Base-by-base conservation (phyloP, 1,140 invertebrate genomes). In the Anadara kagoshimensis region DNA sequence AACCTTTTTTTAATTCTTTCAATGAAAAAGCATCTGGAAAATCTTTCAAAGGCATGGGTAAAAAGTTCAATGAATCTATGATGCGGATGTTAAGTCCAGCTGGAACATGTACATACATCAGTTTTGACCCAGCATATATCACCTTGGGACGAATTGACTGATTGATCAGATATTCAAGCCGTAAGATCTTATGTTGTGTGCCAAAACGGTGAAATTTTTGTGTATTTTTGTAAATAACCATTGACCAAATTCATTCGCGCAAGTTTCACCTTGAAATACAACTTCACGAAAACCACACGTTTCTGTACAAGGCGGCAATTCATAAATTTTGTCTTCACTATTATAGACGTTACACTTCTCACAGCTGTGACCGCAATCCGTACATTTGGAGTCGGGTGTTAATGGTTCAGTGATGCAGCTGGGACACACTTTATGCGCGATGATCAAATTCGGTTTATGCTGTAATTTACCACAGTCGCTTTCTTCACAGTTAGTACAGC, bases 61-160 rank as follows among this genome's bases (percentile, higher is more conserved):
- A n/a, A 59, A 78, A 78, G 61, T 73, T 73, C 18, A 74, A 44
- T 44, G 71, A 69, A 70, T 74, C 76, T 22, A 78, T 29, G 12
- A 65, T 16, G 53, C 63, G 47, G 14, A 80, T 78, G 16, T 71
- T 70, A 3, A 36, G 29, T 16, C 63, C 62, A 14, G 43, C 26
- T 12, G 63, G 54, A 5, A 69, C 75, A 5, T 67, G n/a, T 14
- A 78, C 49, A 14, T 29, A 58, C 75, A 69, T 69, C 5, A 69
- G 63, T 36, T 78, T 73, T 22, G 53, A 68, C 22, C 75, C 75
- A 61, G 64, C 73, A 20, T 36, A 53, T 16, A 78, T 49, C 12
- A 78, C 56, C 18, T 57, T 54, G 0, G 75, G 75, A n/a, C 69
- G 29, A 18, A 78, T 70, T 24, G 53, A 66, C 29, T 78, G 64